Base-by-base conservation (phyloP, 2,888 invertebrate species). In the Exephanes ischioxanthus region DNA sequence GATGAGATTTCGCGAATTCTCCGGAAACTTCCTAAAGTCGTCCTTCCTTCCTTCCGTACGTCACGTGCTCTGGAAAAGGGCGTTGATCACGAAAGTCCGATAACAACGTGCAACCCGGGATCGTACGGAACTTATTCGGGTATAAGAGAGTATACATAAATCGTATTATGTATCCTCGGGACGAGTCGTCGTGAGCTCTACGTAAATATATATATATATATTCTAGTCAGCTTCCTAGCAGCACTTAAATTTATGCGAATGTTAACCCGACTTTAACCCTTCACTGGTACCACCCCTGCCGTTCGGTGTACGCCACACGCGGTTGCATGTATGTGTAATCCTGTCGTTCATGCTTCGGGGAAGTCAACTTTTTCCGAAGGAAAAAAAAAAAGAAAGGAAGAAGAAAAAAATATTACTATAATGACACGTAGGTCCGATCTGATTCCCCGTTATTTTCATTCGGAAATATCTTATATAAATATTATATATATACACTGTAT, bases 211-310 rank as follows among this genome's bases (percentile, higher is more conserved):
- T 58, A 26, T 81, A 76, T 79, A 87, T 92, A 91, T 92, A 93
- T 92, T 93, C 93, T 93, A 93, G 93, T 93, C 93, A 93, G 93
- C 93, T 93, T 93, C 91, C 92, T 93, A 93, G 93, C 93, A 93
- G 92, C 93, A 93, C 93, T 82, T 87, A 85, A 85, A 80, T 82
- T 84, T 70, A 86, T 75, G 83, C 83, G 73, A 82, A 82, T 86
- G 76, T 83, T 80, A 83, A 86, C 41, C 41, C 66, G 72, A 85
- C 83, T 86, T 87, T 88, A 87, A 87, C 87, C 87, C 88, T 88
- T 78, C 48, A 86, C 88, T 88, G 88, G 88, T 88, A 87, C 75
- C 68, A 48, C 33, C 45, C 37, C 75, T 66, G 53, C 63, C 66
- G 63, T 78, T 70, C 37, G 68, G 63, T 45, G 53, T 66, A 48